These are phyloP conservation scores for Drosophila gaucha DNA, from an alignment of 2,888 invertebrate genomes.

Conservation along the genomic window DNA sequence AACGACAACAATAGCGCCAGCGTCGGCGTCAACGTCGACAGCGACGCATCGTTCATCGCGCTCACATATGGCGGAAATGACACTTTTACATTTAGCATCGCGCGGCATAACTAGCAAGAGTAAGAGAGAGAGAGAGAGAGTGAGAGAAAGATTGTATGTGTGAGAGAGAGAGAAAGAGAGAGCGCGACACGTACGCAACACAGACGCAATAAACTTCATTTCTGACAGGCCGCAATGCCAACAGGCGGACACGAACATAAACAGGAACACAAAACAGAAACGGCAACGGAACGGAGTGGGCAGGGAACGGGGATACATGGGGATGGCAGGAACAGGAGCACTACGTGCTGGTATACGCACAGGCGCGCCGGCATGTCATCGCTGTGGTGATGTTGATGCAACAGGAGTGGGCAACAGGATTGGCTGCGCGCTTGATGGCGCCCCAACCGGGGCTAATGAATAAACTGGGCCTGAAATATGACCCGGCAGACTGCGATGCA, in stretches of 20 bases:
- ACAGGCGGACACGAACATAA: slow-evolving; percentile 59
- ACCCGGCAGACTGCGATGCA: slow-evolving; percentile 26
- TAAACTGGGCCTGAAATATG: slow-evolving; percentile 66
- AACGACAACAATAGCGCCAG: slow-evolving; percentile 54
- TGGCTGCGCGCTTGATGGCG: slow-evolving; percentile 17
- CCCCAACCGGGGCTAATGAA: slow-evolving; percentile 52
- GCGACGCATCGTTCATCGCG: slow-evolving; percentile 80
- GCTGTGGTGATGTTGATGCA: slow-evolving; percentile 68
- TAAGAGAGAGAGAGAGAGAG: neutral
- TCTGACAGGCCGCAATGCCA: slow-evolving; percentile 82
- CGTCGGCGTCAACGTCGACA: slow-evolving; percentile 35
- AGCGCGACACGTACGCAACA: slow-evolving; percentile 57
- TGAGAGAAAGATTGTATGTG: neutral
- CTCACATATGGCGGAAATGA: slow-evolving; percentile 82
- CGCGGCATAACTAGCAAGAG: slow-evolving; percentile 27
- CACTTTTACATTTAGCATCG: slow-evolving; percentile 74
- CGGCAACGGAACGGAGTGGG: slow-evolving; percentile 11
- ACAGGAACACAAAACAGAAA: slow-evolving; percentile 53
- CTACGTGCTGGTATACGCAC: slow-evolving; percentile 34
- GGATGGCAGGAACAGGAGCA: neutral
- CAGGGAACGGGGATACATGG: neutral
- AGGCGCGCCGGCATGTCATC: slow-evolving; percentile 60
- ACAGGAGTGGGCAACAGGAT: slow-evolving; percentile 34
- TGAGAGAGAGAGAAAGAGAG: slow-evolving; percentile 2
- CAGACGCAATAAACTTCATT: slow-evolving; percentile 84